phyloP scores from a whole-genome alignment of 2,888 invertebrate species.

The Eustalomyia histrio region DNA sequence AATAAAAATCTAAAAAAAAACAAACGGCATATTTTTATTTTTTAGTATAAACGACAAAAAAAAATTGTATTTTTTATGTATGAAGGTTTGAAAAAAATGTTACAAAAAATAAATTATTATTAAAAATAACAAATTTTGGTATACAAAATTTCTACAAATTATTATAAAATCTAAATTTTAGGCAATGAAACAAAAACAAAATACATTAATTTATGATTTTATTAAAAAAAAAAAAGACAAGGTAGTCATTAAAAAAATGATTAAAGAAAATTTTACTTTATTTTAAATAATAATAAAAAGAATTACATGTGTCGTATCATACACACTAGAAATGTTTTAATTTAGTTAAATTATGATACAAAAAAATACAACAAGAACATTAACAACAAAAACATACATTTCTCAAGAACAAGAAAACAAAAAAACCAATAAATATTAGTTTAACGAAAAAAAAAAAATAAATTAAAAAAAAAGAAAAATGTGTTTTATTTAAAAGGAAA shows the following conservation, averaged over 20 bases:
- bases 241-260: conserved; percentile 38
- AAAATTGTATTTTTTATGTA: conserved; percentile 61
- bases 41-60: conserved; percentile 59
- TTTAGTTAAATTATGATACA: conserved; percentile 61
- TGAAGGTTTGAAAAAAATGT: conserved; percentile 59
- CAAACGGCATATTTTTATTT: conserved; percentile 60
- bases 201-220: conserved; percentile 54
- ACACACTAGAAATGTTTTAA: conserved; percentile 48
- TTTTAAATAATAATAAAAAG: conserved; percentile 31
- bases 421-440: conserved; percentile 53
- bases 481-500: conserved; percentile 25
- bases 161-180: conserved; percentile 56
- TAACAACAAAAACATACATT: conserved; percentile 51
- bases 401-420: conserved; percentile 45
- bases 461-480: background rate
- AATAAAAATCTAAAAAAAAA: conserved; percentile 47
- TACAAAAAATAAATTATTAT: conserved; percentile 58
- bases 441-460: conserved; percentile 50
- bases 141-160: conserved; percentile 63
- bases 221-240: conserved; percentile 47
- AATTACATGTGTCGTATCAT: conserved; percentile 51
- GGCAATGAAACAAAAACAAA: conserved; percentile 53
- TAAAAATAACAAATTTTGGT: conserved; percentile 61
- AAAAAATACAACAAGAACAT: conserved; percentile 36
- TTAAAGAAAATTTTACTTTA: conserved; percentile 50